A percentile compares a stretch with the other conserved stretches of the same genome.
These are phyloP conservation scores for Ooceraea biroi DNA, from an alignment of 1,140 invertebrate species.

Conservation along the genomic window DNA sequence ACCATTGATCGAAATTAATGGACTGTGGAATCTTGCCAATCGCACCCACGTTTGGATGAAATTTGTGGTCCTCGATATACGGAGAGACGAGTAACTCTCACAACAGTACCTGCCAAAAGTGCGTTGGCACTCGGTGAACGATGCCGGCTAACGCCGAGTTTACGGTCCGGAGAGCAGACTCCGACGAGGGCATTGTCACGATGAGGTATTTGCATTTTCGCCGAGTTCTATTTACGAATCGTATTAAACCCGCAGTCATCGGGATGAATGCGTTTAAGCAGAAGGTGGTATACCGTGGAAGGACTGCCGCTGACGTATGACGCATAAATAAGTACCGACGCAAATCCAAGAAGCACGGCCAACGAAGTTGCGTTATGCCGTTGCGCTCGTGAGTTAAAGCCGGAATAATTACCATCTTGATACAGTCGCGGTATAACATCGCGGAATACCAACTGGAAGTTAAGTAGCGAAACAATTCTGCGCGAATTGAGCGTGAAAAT, in stretches of 20 bases:
- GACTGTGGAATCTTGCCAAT: background rate
- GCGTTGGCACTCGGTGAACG: background rate
- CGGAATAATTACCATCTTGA: constrained; percentile 37
- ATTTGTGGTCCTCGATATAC: background rate
- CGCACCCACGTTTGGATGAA: background rate
- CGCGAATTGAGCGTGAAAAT: background rate
- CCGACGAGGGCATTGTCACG: constrained; percentile 5
- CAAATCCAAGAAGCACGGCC: constrained; percentile 4
- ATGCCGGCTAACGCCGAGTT: constrained; percentile 7
- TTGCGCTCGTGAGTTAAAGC: background rate
- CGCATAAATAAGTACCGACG: constrained; percentile 49
- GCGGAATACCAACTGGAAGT: background rate
- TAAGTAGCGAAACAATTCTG: background rate
- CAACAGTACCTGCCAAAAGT: background rate
- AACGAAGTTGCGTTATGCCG: constrained; percentile 3
- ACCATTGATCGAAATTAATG: constrained; percentile 16
- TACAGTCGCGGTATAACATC: constrained; percentile 15
- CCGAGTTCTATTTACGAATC: background rate
- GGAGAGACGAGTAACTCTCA: background rate
- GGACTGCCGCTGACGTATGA: constrained; percentile 20
- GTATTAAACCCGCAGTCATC: constrained; percentile 37
- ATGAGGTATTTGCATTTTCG: constrained; percentile 44
- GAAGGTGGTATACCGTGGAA: background rate
- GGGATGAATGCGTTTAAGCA: constrained; percentile 1
- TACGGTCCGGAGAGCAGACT: background rate